Base-by-base conservation (phyloP, 2,888 invertebrate genomes). In the Brachypterus glaber region DNA sequence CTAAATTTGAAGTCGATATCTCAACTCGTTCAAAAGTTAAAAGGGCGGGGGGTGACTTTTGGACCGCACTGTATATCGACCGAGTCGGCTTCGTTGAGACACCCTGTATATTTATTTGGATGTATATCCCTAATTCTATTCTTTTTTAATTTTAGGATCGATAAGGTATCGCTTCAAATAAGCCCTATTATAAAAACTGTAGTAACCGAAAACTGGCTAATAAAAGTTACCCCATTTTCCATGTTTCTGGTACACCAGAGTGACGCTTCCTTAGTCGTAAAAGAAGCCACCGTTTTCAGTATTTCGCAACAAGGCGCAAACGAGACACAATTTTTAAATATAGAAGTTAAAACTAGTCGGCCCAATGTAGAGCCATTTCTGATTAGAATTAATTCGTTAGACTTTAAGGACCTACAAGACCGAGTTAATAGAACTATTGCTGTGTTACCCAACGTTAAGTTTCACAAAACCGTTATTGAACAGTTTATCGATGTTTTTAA, bases 171-270 rank as follows among this genome's bases (percentile, higher is more conserved):
- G 15, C 72, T 86, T 43, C 72, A 75, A 42, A 71, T 80, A 15
- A 84, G 77, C 52, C 73, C 79, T 0, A 72, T 83, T 13, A 76
- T 73, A 45, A 79, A 76, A 52, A 71, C 86, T 17, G 70, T 87
- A 31, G 82, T 79, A 0, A 92, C 90, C 0, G 82, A 86, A 57
- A 85, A 82, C 43, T 93, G 91, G 90, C 76, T 93, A 15, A 74
- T 93, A 33, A 88, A 89, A 66, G 77, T 87, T 1, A 71, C 79
- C 0, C 79, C 84, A 26, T 86, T 91, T 53, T 71, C 67, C 44
- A 63, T 92, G 1, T 67, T 80, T 52, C 64, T 88, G 32, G 78
- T 85, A 0, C 83, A 85, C 58, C 92, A 92, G 62, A 72, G 69
- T 49, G 88, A 91, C 61, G 79, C 87, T 13, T 69, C 76, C 1